Evolutionary conservation across 1,140 invertebrate species (phyloP).

Genomic region (Drosophila albomicans): DNA sequence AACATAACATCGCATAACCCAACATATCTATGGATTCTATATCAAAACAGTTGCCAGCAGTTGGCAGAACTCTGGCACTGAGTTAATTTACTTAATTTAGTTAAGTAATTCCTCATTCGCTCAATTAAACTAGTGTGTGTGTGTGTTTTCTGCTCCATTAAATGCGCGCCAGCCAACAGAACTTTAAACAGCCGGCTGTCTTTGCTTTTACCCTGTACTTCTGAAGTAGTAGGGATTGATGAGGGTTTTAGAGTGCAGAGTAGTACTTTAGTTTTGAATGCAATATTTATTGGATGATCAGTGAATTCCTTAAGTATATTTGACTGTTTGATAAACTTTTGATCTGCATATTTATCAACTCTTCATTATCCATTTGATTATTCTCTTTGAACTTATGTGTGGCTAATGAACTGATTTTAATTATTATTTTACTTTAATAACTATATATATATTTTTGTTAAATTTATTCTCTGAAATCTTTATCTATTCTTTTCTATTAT

Average conservation of each 20-base stretch:
- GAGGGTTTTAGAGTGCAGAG: neutral
- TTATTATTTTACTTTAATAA: too few species aligned
- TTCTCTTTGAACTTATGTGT: too few species aligned
- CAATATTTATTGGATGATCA: too few species aligned
- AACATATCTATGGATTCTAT: neutral
- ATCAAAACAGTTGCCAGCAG: neutral
- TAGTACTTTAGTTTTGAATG: too few species aligned
- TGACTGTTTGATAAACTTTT: too few species aligned
- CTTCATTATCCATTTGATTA: too few species aligned
- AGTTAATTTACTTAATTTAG: slow-evolving; percentile 14
- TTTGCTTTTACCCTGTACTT: neutral
- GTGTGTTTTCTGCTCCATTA: slow-evolving; percentile 16
- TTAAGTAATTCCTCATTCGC: slow-evolving; percentile 11
- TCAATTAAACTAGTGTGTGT: slow-evolving; percentile 11
- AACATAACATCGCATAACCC: too few species aligned
- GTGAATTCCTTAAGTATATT: too few species aligned
- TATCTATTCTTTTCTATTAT: too few species aligned
- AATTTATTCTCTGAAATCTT: too few species aligned
- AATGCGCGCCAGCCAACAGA: neutral
- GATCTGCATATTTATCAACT: neutral
- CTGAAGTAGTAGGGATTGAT: neutral
- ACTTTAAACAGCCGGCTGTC: neutral
- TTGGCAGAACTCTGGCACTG: neutral
- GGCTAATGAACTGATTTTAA: too few species aligned
- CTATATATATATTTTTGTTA: too few species aligned